These are phyloP conservation scores for Pycnomerus fuliginosus DNA, from an alignment of 2,888 invertebrate species.

Conservation along the genomic window DNA sequence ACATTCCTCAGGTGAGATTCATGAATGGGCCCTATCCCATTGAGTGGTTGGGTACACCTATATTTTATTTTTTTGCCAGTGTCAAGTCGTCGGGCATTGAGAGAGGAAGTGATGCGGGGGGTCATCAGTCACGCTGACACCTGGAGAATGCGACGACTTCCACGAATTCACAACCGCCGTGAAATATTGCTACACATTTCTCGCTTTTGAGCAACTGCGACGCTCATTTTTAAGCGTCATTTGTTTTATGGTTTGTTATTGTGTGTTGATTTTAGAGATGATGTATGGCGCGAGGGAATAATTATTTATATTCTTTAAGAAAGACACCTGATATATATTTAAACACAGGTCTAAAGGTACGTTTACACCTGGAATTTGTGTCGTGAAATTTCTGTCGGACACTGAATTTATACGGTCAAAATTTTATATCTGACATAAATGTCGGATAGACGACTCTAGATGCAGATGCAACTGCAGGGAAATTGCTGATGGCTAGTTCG, in stretches of 20 bases:
- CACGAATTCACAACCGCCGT: conserved; percentile 48
- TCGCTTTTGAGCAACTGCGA: conserved; percentile 37
- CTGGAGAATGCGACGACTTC: conserved; percentile 51
- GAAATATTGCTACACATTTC: conserved; percentile 43
- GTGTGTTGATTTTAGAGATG: conserved; percentile 34
- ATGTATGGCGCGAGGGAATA: conserved; percentile 13
- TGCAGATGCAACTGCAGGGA: no score
- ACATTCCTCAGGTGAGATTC: no score
- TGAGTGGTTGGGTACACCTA: conserved; percentile 9
- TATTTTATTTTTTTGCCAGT: conserved; percentile 28
- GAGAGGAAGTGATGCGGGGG: conserved; percentile 47
- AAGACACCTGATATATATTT: no score
- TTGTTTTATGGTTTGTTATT: conserved; percentile 40
- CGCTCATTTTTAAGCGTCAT: conserved; percentile 43
- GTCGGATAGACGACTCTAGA: no score
- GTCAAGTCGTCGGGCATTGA: conserved; percentile 22
- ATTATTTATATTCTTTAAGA: background rate
- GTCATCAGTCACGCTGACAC: conserved; percentile 51
- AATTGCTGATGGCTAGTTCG: no score
- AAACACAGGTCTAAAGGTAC: no score
- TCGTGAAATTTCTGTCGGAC: no score
- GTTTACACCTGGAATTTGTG: no score
- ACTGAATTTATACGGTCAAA: no score
- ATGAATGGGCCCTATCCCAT: no score
- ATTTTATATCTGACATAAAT: no score